These are phyloP conservation scores for Bursaphelenchus okinawaensis DNA, from an alignment of 2,888 invertebrate genomes.

Conservation along the genomic window DNA sequence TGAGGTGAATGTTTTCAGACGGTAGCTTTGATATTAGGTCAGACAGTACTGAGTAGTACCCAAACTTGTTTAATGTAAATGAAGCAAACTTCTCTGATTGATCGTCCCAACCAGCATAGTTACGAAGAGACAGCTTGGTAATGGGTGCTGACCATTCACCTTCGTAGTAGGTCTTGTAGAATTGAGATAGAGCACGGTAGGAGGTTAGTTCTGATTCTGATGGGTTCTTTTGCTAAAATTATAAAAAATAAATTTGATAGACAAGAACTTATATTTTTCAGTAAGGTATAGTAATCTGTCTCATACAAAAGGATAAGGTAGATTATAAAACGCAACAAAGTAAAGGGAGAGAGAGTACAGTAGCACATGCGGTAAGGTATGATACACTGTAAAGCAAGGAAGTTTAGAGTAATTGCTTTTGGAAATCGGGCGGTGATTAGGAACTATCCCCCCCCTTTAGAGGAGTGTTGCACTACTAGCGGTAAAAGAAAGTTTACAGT, in stretches of 20 bases:
- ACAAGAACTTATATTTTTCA: no score
- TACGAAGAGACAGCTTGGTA: slow-evolving; percentile 40
- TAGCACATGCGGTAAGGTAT: no score
- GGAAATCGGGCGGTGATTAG: no score
- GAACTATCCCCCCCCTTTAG: no score
- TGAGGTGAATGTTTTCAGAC: slow-evolving; percentile 30
- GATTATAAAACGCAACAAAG: no score
- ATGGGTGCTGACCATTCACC: slow-evolving; percentile 50
- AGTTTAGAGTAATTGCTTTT: no score
- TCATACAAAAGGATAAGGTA: no score
- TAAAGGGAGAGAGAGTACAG: no score
- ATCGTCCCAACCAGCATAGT: slow-evolving; percentile 47
- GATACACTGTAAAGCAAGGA: no score
- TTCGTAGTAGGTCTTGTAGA: slow-evolving; percentile 48
- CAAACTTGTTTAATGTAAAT: slow-evolving; percentile 39
- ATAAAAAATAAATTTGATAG: slow-evolving; percentile 13
- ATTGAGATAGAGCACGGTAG: slow-evolving; percentile 42
- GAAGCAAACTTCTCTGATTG: slow-evolving; percentile 41
- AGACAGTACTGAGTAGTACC: slow-evolving; percentile 41
- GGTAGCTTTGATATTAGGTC: slow-evolving; percentile 32
- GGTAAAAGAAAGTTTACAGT: no score
- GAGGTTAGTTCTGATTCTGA: not conserved
- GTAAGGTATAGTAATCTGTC: no score
- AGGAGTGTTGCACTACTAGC: no score
- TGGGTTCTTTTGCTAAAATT: not conserved